These are phyloP conservation scores for Clarias magur DNA, from an alignment of 2,113 vertebrate genomes.

Conservation along the genomic window DNA sequence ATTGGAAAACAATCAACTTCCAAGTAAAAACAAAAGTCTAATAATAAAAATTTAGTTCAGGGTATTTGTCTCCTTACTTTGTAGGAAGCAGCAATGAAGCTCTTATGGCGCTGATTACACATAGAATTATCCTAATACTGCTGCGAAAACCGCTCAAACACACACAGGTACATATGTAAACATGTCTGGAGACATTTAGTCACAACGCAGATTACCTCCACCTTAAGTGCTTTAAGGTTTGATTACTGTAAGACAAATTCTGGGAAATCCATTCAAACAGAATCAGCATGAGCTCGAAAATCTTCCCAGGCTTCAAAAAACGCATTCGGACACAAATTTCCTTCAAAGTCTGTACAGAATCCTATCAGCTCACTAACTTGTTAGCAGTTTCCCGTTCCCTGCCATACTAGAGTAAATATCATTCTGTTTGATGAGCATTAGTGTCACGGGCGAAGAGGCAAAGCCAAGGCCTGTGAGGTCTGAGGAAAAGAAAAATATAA, in stretches of 20 bases:
- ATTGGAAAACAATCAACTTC: background rate
- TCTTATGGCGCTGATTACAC: slow-evolving; percentile 8
- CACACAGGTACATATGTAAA: slow-evolving; percentile 15
- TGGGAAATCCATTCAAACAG: background rate
- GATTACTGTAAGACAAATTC: slow-evolving; percentile 18
- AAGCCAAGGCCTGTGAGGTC: background rate
- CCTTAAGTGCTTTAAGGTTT: slow-evolving; percentile 25
- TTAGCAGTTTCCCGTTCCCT: slow-evolving; percentile 4
- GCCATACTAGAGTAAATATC: background rate
- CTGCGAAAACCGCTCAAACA: slow-evolving; percentile 58
- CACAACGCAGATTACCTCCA: slow-evolving; percentile 2
- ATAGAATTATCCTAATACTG: slow-evolving; percentile 74
- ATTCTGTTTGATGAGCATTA: slow-evolving; percentile 12
- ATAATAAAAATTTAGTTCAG: background rate
- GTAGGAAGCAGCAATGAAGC: background rate
- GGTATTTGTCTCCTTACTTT: background rate
- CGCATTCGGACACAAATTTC: background rate
- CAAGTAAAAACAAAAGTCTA: background rate
- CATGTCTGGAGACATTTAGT: background rate
- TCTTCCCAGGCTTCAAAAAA: background rate
- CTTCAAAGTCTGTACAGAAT: background rate
- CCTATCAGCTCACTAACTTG: background rate
- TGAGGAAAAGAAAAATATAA: background rate
- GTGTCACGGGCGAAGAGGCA: background rate
- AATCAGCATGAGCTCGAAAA: slow-evolving; percentile 12